Evolutionary conservation across 2,888 invertebrate genomes (phyloP), one percentile per base, ranked within the genome.

Genomic region (Girardia tigrina): DNA sequence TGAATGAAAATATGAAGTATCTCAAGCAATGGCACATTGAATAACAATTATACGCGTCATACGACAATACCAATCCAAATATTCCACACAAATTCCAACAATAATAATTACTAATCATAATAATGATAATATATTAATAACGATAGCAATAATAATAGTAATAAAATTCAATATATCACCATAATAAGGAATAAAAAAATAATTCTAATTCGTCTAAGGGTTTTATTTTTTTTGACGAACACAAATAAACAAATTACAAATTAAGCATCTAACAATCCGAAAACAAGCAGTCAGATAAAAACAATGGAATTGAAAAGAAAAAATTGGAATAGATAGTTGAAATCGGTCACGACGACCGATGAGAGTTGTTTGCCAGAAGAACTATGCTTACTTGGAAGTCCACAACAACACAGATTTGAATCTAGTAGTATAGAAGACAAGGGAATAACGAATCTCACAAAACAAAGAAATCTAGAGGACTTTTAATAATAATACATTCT

Each of bases 181-280:
- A 56, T 56, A 56, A 56, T 56, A 56, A 56, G n/a, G 56, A 56
- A 56, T 56, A 56, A n/a, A 56, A 56, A 56, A 56, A 56, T 56
- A 56, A 56, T 56, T 56, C 56, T 56, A 56, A 56, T 56, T 56
- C 4, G 56, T 56, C 56, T 56, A 56, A 56, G n/a, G 20, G n/a
- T 20, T 56, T 56, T 56, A 12, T 56, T 8, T 6, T 56, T 56
- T 56, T 56, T n/a, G 56, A 56, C 56, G n/a, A 56, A 56, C 4
- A 56, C 8, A 56, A 56, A 56, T 56, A 56, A 56, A 56, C 56
- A 56, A 56, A 56, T 20, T 56, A 6, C n/a, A 56, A n/a, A n/a
- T n/a, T n/a, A n/a, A n/a, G n/a, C n/a, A n/a, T n/a, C n/a, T n/a
- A n/a, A n/a, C n/a, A n/a, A n/a, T n/a, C n/a, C n/a, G n/a, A n/a